Percentiles rank a stretch among this genome's conserved stretches.
Conservation (phyloP, 2,113 vertebrate genomes). For the Pomatorhinus ruficollis region DNA sequence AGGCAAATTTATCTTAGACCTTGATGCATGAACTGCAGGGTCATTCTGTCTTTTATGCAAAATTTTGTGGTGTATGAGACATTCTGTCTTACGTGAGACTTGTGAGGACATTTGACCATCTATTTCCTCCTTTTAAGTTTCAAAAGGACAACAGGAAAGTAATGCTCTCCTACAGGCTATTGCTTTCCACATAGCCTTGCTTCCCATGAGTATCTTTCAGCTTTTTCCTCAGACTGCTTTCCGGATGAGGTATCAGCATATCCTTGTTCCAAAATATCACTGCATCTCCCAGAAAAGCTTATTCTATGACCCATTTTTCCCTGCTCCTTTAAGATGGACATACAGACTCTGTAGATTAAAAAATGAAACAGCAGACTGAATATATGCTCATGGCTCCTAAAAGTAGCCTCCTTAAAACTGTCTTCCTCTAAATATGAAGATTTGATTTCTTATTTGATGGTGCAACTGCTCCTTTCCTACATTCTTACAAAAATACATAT, state of each 20-base stretch:
- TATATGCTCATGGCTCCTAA: neutral
- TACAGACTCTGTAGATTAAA: neutral
- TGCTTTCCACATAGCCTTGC: neutral
- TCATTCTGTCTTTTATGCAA: neutral
- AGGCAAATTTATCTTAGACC: neutral
- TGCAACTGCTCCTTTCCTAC: neutral
- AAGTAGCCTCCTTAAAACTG: neutral
- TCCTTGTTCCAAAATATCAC: neutral
- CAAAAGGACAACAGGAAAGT: neutral
- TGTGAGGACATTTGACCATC: neutral
- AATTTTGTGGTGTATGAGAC: neutral
- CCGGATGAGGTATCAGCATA: neutral
- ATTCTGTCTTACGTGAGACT: neutral
- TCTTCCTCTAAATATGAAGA: neutral
- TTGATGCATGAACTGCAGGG: neutral
- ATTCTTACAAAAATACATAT: accelerated
- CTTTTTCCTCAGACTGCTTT: neutral
- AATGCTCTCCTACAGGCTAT: neutral
- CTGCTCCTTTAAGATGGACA: neutral
- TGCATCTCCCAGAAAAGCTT: neutral
- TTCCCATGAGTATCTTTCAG: neutral
- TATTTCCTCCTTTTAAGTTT: neutral
- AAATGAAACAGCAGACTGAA: neutral
- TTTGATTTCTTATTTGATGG: neutral
- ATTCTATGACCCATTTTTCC: neutral